phyloP scores from a whole-genome alignment of 2,797 vertebrate species.

The Rallus crepitans region DNA sequence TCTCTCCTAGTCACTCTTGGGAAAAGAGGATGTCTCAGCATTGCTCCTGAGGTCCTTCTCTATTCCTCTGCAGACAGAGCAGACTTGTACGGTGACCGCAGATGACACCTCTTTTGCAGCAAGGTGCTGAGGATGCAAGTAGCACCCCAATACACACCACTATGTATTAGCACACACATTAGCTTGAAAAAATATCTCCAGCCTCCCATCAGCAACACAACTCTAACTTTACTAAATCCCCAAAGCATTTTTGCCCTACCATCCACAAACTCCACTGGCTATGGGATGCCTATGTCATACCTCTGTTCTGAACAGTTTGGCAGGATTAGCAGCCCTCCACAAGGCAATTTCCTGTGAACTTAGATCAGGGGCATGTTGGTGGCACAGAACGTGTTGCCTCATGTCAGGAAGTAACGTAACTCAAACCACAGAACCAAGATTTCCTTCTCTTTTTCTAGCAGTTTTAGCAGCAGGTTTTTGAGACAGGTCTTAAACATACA shows the following conservation, averaged over 20 bases:
- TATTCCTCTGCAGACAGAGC: neutral
- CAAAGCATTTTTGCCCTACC: neutral
- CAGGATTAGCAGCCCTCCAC: neutral
- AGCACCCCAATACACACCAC: neutral
- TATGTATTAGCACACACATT: neutral
- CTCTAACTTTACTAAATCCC: neutral
- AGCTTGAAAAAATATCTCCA: neutral
- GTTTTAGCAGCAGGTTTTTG: neutral
- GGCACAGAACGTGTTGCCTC: neutral
- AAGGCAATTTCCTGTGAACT: neutral
- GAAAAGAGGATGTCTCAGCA: neutral
- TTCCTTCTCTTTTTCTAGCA: neutral
- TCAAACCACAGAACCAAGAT: neutral
- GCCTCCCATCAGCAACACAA: neutral
- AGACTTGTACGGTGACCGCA: neutral
- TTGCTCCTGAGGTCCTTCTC: fast-evolving
- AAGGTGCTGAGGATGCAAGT: neutral
- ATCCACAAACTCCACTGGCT: neutral
- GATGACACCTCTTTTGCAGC: neutral
- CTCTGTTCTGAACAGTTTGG: neutral
- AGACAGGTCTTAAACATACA: neutral
- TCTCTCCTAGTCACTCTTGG: neutral
- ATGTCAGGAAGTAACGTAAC: slow-evolving; percentile 19
- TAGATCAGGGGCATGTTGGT: neutral
- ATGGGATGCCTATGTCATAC: too few relatives aligned